Evolutionary conservation across 2,888 invertebrate species (phyloP).

Genomic region (Cryptophagus acutangulus): DNA sequence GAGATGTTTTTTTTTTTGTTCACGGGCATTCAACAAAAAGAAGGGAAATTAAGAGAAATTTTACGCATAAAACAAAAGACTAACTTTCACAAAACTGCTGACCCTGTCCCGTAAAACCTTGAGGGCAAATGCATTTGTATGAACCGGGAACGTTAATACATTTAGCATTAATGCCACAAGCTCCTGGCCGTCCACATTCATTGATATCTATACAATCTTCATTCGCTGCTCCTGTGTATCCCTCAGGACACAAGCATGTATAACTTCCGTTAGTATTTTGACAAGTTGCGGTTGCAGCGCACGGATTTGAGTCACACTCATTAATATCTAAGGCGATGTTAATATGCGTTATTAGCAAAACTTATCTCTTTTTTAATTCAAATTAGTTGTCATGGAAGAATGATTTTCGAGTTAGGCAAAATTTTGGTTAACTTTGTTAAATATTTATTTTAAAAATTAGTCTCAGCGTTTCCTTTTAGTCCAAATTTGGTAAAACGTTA

Average conservation of each 20-base stretch:
- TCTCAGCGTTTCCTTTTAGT: too few relatives aligned
- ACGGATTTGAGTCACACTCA: constrained; percentile 65
- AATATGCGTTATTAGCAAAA: too few relatives aligned
- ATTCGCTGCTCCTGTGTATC: constrained; percentile 59
- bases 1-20: too few relatives aligned
- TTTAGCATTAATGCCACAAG: constrained; percentile 72
- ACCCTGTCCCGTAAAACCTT: constrained; percentile 71
- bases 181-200: constrained; percentile 62
- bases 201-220: constrained; percentile 68
- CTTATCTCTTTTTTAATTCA: constrained; percentile 14
- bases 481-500: too few relatives aligned
- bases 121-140: constrained; percentile 70
- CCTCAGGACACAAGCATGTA: constrained; percentile 67
- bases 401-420: constrained; percentile 23
- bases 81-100: constrained; percentile 74
- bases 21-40: too few relatives aligned
- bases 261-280: constrained; percentile 72
- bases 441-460: too few relatives aligned
- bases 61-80: too few relatives aligned
- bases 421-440: too few relatives aligned
- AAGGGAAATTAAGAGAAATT: too few relatives aligned
- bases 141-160: constrained; percentile 79
- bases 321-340: constrained; percentile 76
- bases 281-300: constrained; percentile 67
- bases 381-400: constrained; percentile 15